These are phyloP conservation scores for Meloidogyne hapla DNA, from an alignment of 1,140 invertebrate species.

Conservation along the genomic window DNA sequence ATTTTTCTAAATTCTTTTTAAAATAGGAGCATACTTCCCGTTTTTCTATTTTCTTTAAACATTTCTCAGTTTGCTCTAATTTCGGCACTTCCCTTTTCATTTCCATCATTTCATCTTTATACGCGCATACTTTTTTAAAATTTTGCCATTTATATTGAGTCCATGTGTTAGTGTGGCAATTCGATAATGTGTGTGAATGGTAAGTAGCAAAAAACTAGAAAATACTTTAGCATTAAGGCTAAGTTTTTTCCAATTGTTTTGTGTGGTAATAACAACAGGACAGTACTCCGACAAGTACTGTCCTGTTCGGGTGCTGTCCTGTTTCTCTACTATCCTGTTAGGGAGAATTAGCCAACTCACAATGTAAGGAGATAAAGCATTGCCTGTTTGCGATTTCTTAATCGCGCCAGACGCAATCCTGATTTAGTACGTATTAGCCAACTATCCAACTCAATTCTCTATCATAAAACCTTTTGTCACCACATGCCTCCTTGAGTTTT, in stretches of 20 bases:
- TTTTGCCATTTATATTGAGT: neutral
- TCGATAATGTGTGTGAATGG: slow-evolving; percentile 5
- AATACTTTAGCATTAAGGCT: neutral
- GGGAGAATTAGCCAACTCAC: too few relatives aligned
- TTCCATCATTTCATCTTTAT: neutral
- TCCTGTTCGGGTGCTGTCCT: too few relatives aligned
- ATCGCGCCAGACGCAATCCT: neutral
- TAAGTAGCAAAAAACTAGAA: neutral
- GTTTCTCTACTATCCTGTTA: too few relatives aligned
- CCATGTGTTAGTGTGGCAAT: neutral
- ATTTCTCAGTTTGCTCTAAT: neutral
- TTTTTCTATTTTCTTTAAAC: neutral
- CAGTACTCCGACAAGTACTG: neutral
- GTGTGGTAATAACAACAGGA: too few relatives aligned
- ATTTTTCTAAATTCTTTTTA: neutral
- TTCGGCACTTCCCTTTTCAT: slow-evolving; percentile 1
- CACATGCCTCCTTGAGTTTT: neutral
- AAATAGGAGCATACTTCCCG: neutral
- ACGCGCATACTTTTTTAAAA: neutral
- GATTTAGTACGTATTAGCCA: neutral
- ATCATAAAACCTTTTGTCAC: neutral
- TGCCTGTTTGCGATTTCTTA: neutral
- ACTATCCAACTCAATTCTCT: neutral
- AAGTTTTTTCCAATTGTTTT: neutral
- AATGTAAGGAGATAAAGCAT: too few relatives aligned